A percentile compares a stretch with the other conserved stretches of the same genome.
These are phyloP conservation scores for Onychostruthus taczanowskii DNA, from an alignment of 2,113 vertebrate genomes.

Conservation along the genomic window DNA sequence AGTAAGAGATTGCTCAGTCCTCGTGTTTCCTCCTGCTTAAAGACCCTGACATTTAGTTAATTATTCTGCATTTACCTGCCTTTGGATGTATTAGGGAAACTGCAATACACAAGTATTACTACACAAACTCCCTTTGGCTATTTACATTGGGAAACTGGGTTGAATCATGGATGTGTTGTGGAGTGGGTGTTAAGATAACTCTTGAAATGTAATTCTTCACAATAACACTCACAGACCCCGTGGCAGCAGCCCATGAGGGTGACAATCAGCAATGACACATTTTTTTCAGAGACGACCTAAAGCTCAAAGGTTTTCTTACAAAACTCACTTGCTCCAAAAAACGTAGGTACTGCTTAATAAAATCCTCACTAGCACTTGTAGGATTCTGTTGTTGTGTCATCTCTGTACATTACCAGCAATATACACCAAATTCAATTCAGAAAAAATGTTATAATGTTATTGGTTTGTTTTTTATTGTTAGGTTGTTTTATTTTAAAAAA, in stretches of 20 bases:
- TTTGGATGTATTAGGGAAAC: background rate
- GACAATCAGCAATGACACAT: background rate
- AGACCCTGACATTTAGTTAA: background rate
- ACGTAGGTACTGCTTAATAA: background rate
- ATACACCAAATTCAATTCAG: background rate
- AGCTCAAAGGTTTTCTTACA: background rate
- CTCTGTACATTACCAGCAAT: background rate
- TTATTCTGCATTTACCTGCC: background rate
- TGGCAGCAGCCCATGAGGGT: background rate
- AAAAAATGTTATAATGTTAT: background rate
- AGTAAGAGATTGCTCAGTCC: background rate
- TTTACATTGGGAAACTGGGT: background rate
- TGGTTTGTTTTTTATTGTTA: background rate
- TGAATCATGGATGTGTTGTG: background rate
- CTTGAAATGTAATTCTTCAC: background rate
- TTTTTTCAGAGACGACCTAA: background rate
- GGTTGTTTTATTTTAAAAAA: background rate
- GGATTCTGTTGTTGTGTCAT: background rate
- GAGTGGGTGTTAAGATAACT: background rate
- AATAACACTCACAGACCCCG: background rate
- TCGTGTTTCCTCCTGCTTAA: background rate
- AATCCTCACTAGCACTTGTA: background rate
- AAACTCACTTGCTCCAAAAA: background rate
- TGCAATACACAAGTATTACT: fast-evolving
- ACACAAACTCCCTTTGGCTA: background rate